Evolutionary conservation across 2,888 invertebrate species (phyloP).

Genomic region (Phasia obesa): DNA sequence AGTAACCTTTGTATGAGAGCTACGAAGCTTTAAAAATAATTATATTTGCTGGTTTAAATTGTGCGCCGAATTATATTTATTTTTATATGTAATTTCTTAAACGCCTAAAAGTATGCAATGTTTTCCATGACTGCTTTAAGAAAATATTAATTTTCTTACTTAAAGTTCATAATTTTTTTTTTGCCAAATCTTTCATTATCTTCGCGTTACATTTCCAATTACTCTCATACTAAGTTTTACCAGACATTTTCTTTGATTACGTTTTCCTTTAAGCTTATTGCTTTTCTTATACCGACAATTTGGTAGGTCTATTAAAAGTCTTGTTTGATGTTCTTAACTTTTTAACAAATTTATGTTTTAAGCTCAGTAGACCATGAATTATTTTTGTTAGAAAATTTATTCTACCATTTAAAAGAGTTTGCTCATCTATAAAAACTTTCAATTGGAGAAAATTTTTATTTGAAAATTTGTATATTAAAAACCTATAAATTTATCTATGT

Average conservation of each 20-base stretch:
- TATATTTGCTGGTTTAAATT: too few species aligned
- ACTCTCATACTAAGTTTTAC: not conserved
- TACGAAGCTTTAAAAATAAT: too few species aligned
- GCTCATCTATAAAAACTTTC: not conserved
- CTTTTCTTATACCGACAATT: not conserved
- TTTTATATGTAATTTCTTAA: too few species aligned
- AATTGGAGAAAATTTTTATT: too few species aligned
- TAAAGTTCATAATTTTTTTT: not conserved
- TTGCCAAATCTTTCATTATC: not conserved
- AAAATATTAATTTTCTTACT: too few species aligned
- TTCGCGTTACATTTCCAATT: not conserved
- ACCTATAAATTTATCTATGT: too few species aligned
- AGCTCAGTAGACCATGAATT: constrained; percentile 8
- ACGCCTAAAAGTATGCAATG: too few species aligned
- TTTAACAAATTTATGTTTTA: not conserved
- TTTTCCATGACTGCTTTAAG: too few species aligned
- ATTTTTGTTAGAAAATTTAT: not conserved
- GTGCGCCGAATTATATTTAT: too few species aligned
- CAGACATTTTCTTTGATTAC: not conserved
- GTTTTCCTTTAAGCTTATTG: not conserved
- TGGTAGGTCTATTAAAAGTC: not conserved
- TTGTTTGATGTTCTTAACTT: not conserved
- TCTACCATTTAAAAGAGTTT: not conserved
- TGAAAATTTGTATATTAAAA: too few species aligned
- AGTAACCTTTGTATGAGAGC: too few species aligned